Base-by-base conservation (phyloP, 2,113 vertebrate genomes). In the Steatornis caripensis region DNA sequence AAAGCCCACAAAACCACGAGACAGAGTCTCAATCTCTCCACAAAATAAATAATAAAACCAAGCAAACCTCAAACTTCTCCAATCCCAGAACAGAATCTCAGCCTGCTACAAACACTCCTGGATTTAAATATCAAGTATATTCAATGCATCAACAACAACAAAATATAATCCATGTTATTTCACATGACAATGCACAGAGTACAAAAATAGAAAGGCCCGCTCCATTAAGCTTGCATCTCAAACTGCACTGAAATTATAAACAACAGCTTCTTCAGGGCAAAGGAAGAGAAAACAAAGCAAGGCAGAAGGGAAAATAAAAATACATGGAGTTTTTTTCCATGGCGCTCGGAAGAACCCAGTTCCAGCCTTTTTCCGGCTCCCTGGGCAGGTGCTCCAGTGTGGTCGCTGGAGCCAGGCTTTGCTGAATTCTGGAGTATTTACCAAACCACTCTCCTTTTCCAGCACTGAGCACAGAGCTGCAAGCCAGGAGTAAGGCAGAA, bases 201-300 rank as follows among this genome's bases (percentile, higher is more conserved):
- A 79, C 58, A n/a, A 95, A 97, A 96, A 96, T 93, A 96, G 93
- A 95, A 96, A 91, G 87, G 87, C 62, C 84, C 2, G 69, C 84
- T 95, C 89, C 80, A 81, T 92, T 96, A 90, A 87, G 92, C 82
- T 90, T 96, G 94, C 92, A 86, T 96, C 85, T 93, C 89, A 90
- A 86, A 87, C 89, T 70, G 84, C 87, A 84, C 84, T 95, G 90
- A 95, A 97, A 97, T 97, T 96, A 94, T 76, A 93, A 96, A 91
- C 97, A 97, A 92, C 69, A 93, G 92, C 84, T 94, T 97, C 94
- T 97, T 96, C 93, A 90, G 93, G 94, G 90, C 77, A 94, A 74
- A 66, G 86, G 62, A 90, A 94, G 51, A 58, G 41, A 69, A 89
- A 96, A 89, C 37, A 93, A 86, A 93, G 45, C 77, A 37, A 94